Percentiles rank a stretch among this genome's conserved stretches.
phyloP scores from a whole-genome alignment of 2,113 vertebrate species.

The Anoura caudifer region DNA sequence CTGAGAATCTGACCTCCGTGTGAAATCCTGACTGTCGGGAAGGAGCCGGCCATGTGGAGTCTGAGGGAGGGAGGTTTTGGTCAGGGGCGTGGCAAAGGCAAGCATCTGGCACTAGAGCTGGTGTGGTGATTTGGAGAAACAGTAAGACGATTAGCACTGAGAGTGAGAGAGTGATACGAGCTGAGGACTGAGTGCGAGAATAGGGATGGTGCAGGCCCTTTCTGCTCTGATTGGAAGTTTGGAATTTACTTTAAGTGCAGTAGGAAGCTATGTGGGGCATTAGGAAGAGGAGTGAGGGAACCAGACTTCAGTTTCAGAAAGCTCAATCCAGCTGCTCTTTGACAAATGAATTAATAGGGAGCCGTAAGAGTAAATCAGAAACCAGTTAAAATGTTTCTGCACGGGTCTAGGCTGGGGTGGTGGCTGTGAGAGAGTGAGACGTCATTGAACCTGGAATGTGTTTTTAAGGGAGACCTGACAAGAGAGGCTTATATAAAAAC shows the following conservation, averaged over 20 bases:
- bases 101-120: no score
- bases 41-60: neutral
- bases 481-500: neutral
- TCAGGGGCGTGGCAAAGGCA: neutral
- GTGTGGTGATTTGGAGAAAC: neutral
- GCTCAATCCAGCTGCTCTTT: neutral
- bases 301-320: neutral
- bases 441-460: neutral
- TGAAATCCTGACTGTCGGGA: neutral
- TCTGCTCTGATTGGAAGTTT: neutral
- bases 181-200: no score
- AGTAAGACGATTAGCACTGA: neutral
- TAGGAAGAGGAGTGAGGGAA: neutral
- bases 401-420: neutral
- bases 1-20: no score
- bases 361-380: fast-evolving
- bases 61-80: neutral
- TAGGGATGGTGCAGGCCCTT: fast-evolving
- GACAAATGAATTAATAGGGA: neutral
- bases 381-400: neutral
- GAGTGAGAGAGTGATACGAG: neutral
- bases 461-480: neutral
- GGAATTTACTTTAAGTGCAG: neutral
- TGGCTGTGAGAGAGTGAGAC: neutral
- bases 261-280: neutral